Percentiles rank a stretch among this genome's conserved stretches.
Evolutionary conservation across 2,888 invertebrate species (phyloP).

Genomic region (Cheilosia grossa): DNA sequence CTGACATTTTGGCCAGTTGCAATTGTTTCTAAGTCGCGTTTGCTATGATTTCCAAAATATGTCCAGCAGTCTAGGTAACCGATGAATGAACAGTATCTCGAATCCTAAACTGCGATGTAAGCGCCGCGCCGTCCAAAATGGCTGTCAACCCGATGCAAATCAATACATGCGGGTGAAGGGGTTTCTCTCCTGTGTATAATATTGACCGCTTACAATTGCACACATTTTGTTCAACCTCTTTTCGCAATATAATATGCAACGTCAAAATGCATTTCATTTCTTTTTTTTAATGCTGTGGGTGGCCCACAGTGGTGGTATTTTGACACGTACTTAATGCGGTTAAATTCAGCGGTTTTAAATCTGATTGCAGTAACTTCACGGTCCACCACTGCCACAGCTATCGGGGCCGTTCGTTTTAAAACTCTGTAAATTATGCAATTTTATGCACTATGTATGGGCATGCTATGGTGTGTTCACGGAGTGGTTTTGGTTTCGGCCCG

Average conservation of each 20-base stretch:
- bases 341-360: slow-evolving; percentile 75
- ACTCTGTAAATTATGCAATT: slow-evolving; percentile 73
- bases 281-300: slow-evolving; percentile 17
- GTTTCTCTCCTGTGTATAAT: too few relatives aligned
- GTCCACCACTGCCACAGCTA: slow-evolving; percentile 64
- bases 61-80: too few relatives aligned
- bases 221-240: not conserved
- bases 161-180: too few relatives aligned
- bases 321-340: slow-evolving; percentile 75
- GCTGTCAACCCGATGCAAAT: too few relatives aligned
- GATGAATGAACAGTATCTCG: too few relatives aligned
- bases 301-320: slow-evolving; percentile 63
- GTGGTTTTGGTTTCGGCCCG: not conserved
- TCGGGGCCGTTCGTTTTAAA: slow-evolving; percentile 72
- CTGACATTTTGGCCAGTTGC: too few relatives aligned
- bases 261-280: slow-evolving; percentile 28
- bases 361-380: slow-evolving; percentile 71
- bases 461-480: too few relatives aligned
- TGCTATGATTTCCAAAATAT: too few relatives aligned
- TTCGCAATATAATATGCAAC: not conserved
- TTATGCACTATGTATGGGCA: slow-evolving; percentile 17
- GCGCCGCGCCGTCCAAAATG: too few relatives aligned
- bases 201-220: not conserved
- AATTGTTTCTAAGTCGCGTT: too few relatives aligned
- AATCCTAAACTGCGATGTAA: too few relatives aligned